Conservation (phyloP, 2,797 vertebrate genomes). For the Muscicapa comitata region DNA sequence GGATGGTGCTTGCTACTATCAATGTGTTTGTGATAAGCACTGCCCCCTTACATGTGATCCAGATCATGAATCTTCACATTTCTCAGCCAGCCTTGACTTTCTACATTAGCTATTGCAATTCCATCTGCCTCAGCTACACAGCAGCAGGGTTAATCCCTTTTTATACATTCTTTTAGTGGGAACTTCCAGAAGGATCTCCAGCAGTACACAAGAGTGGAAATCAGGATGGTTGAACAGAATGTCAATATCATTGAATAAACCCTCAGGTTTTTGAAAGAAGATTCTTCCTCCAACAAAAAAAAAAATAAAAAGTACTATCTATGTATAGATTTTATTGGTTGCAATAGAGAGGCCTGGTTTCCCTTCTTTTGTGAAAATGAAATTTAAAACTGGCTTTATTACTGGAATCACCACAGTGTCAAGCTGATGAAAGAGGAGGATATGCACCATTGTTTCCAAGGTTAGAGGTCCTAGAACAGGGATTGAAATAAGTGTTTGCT, state of each 20-base stretch:
- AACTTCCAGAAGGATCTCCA: slow-evolving; percentile 66
- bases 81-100: slow-evolving; percentile 56
- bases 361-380: fast-evolving
- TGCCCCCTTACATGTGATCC: slow-evolving; percentile 64
- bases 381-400: background rate
- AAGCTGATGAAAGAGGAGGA: background rate
- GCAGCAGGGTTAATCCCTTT: slow-evolving; percentile 72
- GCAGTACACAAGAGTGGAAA: background rate
- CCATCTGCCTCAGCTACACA: slow-evolving; percentile 72
- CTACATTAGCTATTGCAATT: slow-evolving; percentile 63
- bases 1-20: slow-evolving; percentile 65
- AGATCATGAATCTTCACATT: slow-evolving; percentile 66
- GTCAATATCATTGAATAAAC: slow-evolving; percentile 21
- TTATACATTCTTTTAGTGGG: slow-evolving; percentile 70
- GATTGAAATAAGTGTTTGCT: background rate
- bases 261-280: slow-evolving; percentile 21
- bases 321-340: background rate
- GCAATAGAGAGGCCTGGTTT: background rate
- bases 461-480: background rate
- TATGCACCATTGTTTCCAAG: background rate
- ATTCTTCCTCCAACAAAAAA: background rate
- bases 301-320: background rate
- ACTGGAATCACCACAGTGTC: background rate
- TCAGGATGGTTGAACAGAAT: slow-evolving; percentile 5
- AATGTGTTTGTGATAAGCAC: slow-evolving; percentile 57